Evolutionary conservation across 2,888 invertebrate genomes (phyloP), one percentile per base, ranked within the genome.

Genomic region (Druceiella hillmani): DNA sequence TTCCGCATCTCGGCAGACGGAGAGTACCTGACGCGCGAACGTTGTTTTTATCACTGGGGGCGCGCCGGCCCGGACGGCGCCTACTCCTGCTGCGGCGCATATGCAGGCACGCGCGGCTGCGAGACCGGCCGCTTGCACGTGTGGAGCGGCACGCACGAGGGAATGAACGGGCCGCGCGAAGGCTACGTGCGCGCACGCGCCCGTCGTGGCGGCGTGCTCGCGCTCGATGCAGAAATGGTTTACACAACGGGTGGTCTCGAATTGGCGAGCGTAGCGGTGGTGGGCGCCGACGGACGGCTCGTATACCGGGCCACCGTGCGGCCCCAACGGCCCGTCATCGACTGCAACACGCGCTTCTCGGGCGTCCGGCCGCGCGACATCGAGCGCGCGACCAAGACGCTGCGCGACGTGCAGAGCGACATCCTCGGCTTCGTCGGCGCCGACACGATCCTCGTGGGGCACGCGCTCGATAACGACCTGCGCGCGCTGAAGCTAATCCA

Each of bases 141-240:
- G 1, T 89, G 87, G 87, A 78, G 73, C 32, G 88, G 88, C 1
- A 62, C 81, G 0, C 64, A 67, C 9, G 72, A 75, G 3, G 87
- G 88, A 3, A 64, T 79, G 49, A 88, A 88, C 56, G 85, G 85
- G 1, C 86, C 87, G 0, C 76, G 79, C 43, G 71, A 75, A 11
- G 82, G 80, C 15, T 87, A 76, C 54, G 78, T 80, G 1, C 65
- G 74, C 32, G 83, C 84, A 2, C 60, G 66, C 38, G 64, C 65
- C 29, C 62, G 66, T 31, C 66, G 73, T 4, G 63, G 66, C 16
- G 75, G 78, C 38, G 79, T 88, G 2, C 93, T 83, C 61, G 88
- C 91, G 1, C 59, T 98, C 14, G 99, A 99, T 64, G 94, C 97
- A 59, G 98, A 99, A 68, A 98, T 97, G 97, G 89, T 90, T 51